Evolutionary conservation across 2,113 vertebrate genomes (phyloP).

Genomic region (Rhea pennata): DNA sequence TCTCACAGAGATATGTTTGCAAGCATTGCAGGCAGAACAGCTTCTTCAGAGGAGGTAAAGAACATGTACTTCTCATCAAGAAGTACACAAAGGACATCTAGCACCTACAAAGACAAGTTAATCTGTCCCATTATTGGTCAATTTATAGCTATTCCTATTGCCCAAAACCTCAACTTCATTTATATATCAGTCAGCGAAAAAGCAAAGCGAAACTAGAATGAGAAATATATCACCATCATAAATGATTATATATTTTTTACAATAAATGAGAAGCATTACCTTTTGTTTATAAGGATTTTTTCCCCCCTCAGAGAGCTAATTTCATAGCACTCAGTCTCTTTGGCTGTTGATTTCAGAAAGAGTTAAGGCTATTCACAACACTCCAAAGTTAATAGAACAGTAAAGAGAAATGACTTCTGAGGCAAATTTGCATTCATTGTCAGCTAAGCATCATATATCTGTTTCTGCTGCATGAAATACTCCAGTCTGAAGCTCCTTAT

Average conservation of each 20-base stretch:
- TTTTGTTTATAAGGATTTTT: not conserved
- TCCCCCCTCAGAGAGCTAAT: not conserved
- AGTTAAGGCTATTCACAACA: not conserved
- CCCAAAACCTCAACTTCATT: not conserved
- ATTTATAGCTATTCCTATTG: not conserved
- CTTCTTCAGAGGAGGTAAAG: not conserved
- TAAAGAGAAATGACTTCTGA: not conserved
- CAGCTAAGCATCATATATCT: not conserved
- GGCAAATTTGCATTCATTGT: not conserved
- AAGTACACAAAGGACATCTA: not conserved
- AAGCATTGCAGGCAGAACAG: not conserved
- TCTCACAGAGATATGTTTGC: not conserved
- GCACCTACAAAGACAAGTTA: not conserved
- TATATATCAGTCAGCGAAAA: not conserved
- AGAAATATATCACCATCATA: not conserved
- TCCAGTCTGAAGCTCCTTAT: not conserved
- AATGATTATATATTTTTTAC: not conserved
- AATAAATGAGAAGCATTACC: not conserved
- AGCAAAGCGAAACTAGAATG: not conserved
- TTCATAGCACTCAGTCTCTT: not conserved
- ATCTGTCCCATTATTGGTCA: not conserved
- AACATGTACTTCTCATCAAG: accelerated
- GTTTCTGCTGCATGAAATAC: not conserved
- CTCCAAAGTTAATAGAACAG: not conserved
- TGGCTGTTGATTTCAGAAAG: not conserved